Base-by-base conservation (phyloP, 2,888 invertebrate genomes). In the Octodonta nipae region DNA sequence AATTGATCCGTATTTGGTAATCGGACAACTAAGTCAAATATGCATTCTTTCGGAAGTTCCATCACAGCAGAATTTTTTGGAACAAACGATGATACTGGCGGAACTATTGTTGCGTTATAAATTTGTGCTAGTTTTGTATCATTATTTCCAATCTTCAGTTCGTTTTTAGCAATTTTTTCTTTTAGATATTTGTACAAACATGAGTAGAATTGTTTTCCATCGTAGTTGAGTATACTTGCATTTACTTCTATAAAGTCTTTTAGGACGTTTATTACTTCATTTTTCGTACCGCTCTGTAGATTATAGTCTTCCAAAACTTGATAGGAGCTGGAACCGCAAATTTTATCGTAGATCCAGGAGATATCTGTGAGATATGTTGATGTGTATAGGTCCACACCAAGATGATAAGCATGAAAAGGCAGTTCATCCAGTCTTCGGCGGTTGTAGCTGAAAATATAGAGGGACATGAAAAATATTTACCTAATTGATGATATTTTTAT, bases 201-300 rank as follows among this genome's bases (percentile, higher is more conserved):
- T 3, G 85, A 75, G 48, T 78, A 83, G 49, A 88, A 76, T 59
- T 89, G 88, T 49, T 77, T 68, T 16, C 84, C 83, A 56, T 88
- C 87, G 46, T 82, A 81, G 49, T 76, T 77, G 32, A 89, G 62
- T 10, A 82, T 78, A 49, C 71, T 71, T 4, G 79, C 72, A 46
- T 81, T 75, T 1, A 71, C 67, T 58, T 78, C 77, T 36, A 88
- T 67, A 37, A 82, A 73, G 41, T 78, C 73, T 49, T 74, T 72
- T 3, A 84, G 56, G 29, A 76, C 60, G 30, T 66, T 65, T 22
- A 78, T 70, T 10, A 10, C 22, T 44, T 48, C 43, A 45, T 51
- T 49, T 20, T 37, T 42, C 35, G 60, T 56, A 41, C 56, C 46
- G 63, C 63, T 4, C 13, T 70, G 70, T 2, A 79, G 56, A 8